Conservation (phyloP, 2,888 invertebrate genomes). For the Zaprionus obscuricornis region DNA sequence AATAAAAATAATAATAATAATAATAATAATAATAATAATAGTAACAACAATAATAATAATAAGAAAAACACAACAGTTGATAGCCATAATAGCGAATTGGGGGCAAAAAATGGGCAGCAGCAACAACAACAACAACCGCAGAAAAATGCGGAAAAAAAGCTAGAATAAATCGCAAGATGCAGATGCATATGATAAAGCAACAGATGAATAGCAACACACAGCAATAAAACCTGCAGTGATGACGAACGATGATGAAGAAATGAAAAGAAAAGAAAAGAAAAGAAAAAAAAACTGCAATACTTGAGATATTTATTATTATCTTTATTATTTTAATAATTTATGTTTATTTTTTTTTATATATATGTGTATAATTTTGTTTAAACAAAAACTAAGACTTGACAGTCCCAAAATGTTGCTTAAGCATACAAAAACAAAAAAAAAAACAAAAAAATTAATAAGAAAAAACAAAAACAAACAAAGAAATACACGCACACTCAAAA, state of each 20-base stretch:
- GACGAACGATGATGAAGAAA: not conserved
- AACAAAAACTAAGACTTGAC: constrained; percentile 45
- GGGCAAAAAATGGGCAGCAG: constrained; percentile 6
- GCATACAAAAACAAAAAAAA: constrained; percentile 15
- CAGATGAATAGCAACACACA: too few species aligned
- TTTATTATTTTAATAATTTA: constrained; percentile 60
- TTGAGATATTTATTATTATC: constrained; percentile 65
- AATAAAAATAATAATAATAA: constrained; percentile 21
- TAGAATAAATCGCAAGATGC: too few species aligned
- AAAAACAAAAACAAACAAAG: constrained; percentile 24
- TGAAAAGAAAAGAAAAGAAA: not conserved
- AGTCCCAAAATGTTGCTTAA: constrained; percentile 41
- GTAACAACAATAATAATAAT: constrained; percentile 19
- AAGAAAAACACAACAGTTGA: constrained; percentile 14
- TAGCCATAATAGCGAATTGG: constrained; percentile 46
- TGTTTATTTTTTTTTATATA: constrained; percentile 47
- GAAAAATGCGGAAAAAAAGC: too few species aligned
- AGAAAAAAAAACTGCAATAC: constrained; percentile 40
- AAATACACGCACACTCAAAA: constrained; percentile 12
- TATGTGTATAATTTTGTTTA: constrained; percentile 54
- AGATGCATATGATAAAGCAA: too few species aligned
- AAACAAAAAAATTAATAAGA: constrained; percentile 15
- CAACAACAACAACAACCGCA: constrained; percentile 22
- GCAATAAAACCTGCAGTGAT: too few species aligned
- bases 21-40: constrained; percentile 12